Evolutionary conservation across 2,113 vertebrate genomes (phyloP), one percentile per base, ranked within the genome.

Genomic region (Phrynosoma platyrhinos): DNA sequence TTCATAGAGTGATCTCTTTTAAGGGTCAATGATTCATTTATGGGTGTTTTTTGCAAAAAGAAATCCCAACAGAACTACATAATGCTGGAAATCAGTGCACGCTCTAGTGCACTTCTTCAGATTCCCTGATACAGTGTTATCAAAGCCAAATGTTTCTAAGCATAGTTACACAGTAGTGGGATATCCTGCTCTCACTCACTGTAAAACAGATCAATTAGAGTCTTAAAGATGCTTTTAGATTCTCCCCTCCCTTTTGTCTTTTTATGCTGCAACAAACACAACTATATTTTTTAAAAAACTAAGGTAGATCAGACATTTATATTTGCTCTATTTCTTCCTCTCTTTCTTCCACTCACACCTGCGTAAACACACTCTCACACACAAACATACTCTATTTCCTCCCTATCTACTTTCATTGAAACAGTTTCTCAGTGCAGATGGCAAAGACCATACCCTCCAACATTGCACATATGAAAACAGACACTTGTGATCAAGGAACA

Each of bases 351-450:
- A 30, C 27, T 30, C 14, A 32, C 32, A 32, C 58, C 8, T 40
- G 6, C 13, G 2, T 55, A 12, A 27, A 16, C 20, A 6, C 52
- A 53, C 5, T 16, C 77, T n/a, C 1, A 4, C 55, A 81, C 8
- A 10, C 76, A 47, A 6, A 58, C 53, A 58, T 12, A 30, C 21
- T n/a, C n/a, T n/a, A n/a, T n/a, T n/a, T n/a, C n/a, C n/a, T n/a
- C n/a, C 3, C 42, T 88, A 87, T 66, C 90, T 81, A 80, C 82
- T 91, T 86, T 68, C 52, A 72, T 92, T 89, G 90, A 30, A 85
- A 79, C 0, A 0, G 9, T 16, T 90, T 47, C 68, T 20, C 40
- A 53, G 47, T 71, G 42, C 1, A 86, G 79, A 82, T 76, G 10
- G 58, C 18, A 62, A 62, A 62, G 58, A 62, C 58, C 58, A 62